phyloP scores from a whole-genome alignment of 2,888 invertebrate genomes.

The Eupithecia tripunctaria region DNA sequence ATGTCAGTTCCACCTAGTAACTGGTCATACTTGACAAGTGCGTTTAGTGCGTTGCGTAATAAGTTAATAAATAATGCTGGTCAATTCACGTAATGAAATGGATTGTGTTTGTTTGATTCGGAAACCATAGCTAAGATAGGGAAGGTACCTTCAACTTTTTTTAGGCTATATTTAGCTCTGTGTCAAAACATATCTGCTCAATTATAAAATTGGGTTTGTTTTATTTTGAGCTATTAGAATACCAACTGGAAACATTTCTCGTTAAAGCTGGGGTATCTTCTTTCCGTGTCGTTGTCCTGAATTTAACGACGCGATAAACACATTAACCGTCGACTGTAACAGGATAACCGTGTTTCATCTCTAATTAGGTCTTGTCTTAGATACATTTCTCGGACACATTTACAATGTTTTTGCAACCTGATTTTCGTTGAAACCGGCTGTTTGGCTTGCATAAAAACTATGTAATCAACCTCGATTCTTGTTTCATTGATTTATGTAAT shows the following conservation, averaged over 20 bases:
- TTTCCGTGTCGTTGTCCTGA: constrained; percentile 38
- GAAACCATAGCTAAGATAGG: neutral
- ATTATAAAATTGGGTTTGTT: neutral
- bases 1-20: constrained; percentile 27
- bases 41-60: constrained; percentile 19
- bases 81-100: too few relatives aligned
- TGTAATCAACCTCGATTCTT: constrained; percentile 46
- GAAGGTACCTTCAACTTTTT: neutral
- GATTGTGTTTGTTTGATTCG: neutral
- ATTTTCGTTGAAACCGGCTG: constrained; percentile 32
- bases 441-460: constrained; percentile 42
- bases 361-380: constrained; percentile 68
- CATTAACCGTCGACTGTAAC: constrained; percentile 48
- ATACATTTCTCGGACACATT: constrained; percentile 59
- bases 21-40: constrained; percentile 27
- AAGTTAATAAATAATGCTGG: too few relatives aligned
- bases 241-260: constrained; percentile 3
- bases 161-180: neutral
- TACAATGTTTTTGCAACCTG: constrained; percentile 64
- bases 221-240: neutral
- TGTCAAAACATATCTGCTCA: neutral
- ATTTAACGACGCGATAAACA: constrained; percentile 38
- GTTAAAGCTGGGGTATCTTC: constrained; percentile 25
- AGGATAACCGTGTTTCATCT: constrained; percentile 70
- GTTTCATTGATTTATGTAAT: constrained; percentile 42